Evolutionary conservation across 2,888 invertebrate genomes (phyloP), one percentile per base, ranked within the genome.

Genomic region (Thereva unica): DNA sequence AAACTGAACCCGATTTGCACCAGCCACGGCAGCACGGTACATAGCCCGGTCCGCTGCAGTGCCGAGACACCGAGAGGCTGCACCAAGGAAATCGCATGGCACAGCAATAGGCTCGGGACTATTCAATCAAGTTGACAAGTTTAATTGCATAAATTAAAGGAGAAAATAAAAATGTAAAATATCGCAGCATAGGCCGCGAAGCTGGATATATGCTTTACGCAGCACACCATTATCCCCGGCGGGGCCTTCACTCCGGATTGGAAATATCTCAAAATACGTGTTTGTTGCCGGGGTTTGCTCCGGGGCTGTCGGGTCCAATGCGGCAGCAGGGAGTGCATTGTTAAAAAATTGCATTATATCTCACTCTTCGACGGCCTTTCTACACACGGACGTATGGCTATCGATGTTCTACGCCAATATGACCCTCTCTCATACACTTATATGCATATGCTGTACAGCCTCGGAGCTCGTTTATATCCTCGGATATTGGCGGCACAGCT

Each of bases 321-420:
- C 41, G 40, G 47, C 49, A 50, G 56, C 42, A 35, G 55, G 47
- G 44, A 65, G 47, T 65, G 45, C 54, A 64, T 64, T 64, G 64
- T 64, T 64, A 53, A 64, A 64, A 59, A 64, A 64, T 64, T 64
- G 64, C 64, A 64, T 64, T 64, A 64, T 64, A 53, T 64, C 53
- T 64, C 64, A 64, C 53, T 44, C 53, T 52, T 49, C 49, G 49
- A 61, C 61, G 49, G 61, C 50, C 40, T 40, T 40, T 61, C 40
- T 45, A 47, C 59, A 8, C 9, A n/a, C 10, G 9, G 47, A 45
- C 59, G 59, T 59, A 49, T 40, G 54, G 6, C 6, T 50, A 50
- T 50, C 23, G 50, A 23, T 34, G 23, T 35, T 8, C 50, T 47
- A n/a, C 35, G 23, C 50, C 50, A 23, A 35, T 35, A 34, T 45